Base-by-base conservation (phyloP, 2,113 vertebrate species). In the Trogon surrucura region DNA sequence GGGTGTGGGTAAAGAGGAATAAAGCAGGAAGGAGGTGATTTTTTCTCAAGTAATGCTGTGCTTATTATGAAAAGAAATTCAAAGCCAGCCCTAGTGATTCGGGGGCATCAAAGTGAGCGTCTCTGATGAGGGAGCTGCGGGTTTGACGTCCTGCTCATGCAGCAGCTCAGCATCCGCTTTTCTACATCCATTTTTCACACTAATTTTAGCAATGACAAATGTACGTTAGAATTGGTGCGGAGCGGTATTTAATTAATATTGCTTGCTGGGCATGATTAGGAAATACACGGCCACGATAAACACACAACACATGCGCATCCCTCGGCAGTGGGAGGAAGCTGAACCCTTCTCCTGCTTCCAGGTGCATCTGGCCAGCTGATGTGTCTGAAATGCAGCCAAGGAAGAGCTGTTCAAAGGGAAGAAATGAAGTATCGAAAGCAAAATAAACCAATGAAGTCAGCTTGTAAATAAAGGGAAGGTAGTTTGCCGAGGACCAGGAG, bases 181-280 rank as follows among this genome's bases (percentile, higher is more conserved):
- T 22, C 44, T 64, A 3, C 0, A 1, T n/a, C 32, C 18, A 0
- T 51, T 71, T 60, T 50, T 56, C 1, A 27, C 2, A 1, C 16
- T 12, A 8, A 36, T 60, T 74, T 62, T 18, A 56, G 13, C 50
- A 27, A 20, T 3, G 51, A n/a, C 36, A 80, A 53, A 70, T 17
- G 6, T 53, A 6, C 16, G 6, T 48, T 34, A 58, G 62, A 16
- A 36, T 23, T 34, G 48, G 11, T n/a, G 12, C 5, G 4, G 17
- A 51, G 67, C 0, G 1, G 17, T 69, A 34, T 22, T 64, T 74
- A 85, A 69, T 70, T 18, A 53, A 11, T 80, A 75, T n/a, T 5
- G 44, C 45, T 58, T 22, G 34, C 80, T 51, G 56, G 80, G 56
- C 13, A 10, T 47, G 44, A 54, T 73, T 60, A 36, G 72, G 47